These are phyloP conservation scores for Drosophila pandora DNA, from an alignment of 1,140 invertebrate species.

Conservation along the genomic window DNA sequence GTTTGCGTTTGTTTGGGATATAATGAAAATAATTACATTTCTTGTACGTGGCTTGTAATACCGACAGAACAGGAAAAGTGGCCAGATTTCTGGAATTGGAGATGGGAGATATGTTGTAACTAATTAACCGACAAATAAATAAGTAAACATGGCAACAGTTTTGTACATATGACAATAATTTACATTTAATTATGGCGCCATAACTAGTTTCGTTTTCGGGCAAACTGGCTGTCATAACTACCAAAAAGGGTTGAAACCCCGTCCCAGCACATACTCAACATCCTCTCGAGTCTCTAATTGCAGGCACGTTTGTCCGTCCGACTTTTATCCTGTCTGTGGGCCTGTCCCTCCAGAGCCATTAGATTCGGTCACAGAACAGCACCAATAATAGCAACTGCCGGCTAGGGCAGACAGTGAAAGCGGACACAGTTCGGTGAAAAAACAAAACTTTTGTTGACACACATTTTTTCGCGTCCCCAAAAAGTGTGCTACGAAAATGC, in stretches of 20 bases:
- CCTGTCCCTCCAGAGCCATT: slow-evolving; percentile 32
- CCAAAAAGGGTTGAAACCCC: slow-evolving; percentile 43
- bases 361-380: slow-evolving; percentile 27
- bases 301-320: slow-evolving; percentile 28
- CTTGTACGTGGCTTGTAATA: slow-evolving; percentile 60
- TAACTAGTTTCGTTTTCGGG: slow-evolving; percentile 40
- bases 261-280: slow-evolving; percentile 5
- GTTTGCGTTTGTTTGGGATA: slow-evolving; percentile 32
- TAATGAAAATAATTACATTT: slow-evolving; percentile 77
- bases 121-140: slow-evolving; percentile 70
- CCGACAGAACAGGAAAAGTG: slow-evolving; percentile 28
- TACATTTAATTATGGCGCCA: slow-evolving; percentile 66
- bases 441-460: slow-evolving; percentile 68
- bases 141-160: slow-evolving; percentile 63
- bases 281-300: slow-evolving; percentile 42
- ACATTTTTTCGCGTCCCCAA: slow-evolving; percentile 63
- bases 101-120: neutral
- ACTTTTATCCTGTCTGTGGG: neutral
- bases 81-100: slow-evolving; percentile 19
- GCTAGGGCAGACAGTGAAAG: slow-evolving; percentile 20
- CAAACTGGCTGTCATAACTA: slow-evolving; percentile 47
- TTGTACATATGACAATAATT: slow-evolving; percentile 63
- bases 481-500: slow-evolving; percentile 66
- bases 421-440: slow-evolving; percentile 25
- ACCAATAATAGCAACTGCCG: slow-evolving; percentile 20